Conservation (phyloP, 2,113 vertebrate genomes). For the Motacilla tschutschensis region DNA sequence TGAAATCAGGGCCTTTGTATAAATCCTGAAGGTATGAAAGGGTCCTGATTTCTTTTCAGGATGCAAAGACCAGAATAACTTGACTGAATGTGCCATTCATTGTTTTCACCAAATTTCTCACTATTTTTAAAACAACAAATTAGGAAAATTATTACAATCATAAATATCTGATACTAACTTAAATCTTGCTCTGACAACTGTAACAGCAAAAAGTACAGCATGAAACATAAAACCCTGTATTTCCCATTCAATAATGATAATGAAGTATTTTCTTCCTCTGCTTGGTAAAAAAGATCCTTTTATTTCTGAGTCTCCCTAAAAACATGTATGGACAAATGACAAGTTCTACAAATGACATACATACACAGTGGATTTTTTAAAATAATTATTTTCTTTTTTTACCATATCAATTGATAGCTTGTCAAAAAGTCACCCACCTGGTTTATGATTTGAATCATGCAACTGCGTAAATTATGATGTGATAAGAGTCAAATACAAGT, state of each 20-base stretch:
- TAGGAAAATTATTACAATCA: background rate
- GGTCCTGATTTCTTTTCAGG: background rate
- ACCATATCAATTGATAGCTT: constrained; percentile 40
- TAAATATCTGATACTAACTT: background rate
- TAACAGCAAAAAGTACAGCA: background rate
- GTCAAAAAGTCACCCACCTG: constrained; percentile 77
- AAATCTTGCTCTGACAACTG: background rate
- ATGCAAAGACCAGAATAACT: background rate
- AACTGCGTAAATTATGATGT: constrained; percentile 70
- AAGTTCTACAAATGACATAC: constrained; percentile 9
- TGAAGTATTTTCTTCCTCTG: background rate
- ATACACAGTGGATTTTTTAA: background rate
- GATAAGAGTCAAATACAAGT: constrained; percentile 70
- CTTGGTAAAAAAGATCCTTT: background rate
- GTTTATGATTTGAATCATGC: constrained; percentile 69
- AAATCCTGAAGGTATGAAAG: background rate
- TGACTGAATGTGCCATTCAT: background rate
- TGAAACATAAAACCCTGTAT: background rate
- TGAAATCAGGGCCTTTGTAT: background rate
- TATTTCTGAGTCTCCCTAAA: background rate
- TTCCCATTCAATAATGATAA: background rate
- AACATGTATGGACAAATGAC: background rate
- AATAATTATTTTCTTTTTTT: background rate
- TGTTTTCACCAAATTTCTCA: background rate
- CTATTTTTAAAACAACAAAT: background rate